phyloP scores from a whole-genome alignment of 2,113 vertebrate species.

The Oreochromis niloticus region DNA sequence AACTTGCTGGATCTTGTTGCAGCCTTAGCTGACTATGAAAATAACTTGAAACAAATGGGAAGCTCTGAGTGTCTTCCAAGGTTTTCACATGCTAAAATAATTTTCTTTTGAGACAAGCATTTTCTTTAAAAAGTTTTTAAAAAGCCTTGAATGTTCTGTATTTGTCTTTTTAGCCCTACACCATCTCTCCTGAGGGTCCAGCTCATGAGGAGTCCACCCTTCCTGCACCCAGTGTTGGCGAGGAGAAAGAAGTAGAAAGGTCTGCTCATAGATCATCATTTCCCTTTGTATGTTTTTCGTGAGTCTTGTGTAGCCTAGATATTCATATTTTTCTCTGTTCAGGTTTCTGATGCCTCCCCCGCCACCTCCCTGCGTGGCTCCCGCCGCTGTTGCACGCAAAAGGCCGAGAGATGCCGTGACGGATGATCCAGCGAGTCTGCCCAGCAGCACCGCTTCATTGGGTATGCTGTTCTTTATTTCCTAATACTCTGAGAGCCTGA shows the following conservation, averaged over 20 bases:
- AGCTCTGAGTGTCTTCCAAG: background rate
- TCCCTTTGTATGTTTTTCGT: background rate
- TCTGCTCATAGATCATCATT: background rate
- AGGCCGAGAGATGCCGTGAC: slow-evolving; percentile 39
- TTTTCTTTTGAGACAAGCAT: background rate
- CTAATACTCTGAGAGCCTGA: background rate
- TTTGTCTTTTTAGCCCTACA: slow-evolving; percentile 23
- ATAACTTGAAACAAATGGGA: background rate
- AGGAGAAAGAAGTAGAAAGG: slow-evolving; percentile 57
- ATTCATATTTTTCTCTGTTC: background rate
- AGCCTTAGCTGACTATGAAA: background rate
- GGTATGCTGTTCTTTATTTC: slow-evolving; percentile 45
- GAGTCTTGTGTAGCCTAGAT: background rate
- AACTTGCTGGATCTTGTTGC: background rate
- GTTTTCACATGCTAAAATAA: background rate
- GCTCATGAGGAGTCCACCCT: slow-evolving; percentile 5
- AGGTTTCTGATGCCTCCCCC: slow-evolving; percentile 76
- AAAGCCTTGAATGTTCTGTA: background rate
- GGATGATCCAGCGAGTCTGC: background rate
- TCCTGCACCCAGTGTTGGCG: slow-evolving; percentile 6
- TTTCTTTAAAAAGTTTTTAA: background rate
- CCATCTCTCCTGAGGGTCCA: slow-evolving; percentile 19
- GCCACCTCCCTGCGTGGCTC: slow-evolving; percentile 25
- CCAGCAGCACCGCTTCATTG: background rate
- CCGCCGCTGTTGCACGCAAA: slow-evolving; percentile 47